Evolutionary conservation across 2,797 vertebrate genomes (phyloP).

Genomic region (Tarsius wallacei): DNA sequence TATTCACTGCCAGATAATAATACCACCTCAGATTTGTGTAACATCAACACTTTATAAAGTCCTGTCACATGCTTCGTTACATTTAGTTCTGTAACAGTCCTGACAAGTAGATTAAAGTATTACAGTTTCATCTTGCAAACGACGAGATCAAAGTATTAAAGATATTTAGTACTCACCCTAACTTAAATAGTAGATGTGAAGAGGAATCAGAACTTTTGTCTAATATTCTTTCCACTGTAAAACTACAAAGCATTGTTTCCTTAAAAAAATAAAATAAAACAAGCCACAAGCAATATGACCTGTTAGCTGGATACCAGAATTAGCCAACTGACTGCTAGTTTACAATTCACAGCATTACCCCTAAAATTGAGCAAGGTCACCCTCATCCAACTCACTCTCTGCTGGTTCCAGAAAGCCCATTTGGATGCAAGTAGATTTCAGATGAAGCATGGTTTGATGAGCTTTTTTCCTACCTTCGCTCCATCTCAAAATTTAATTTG

Average conservation of each 20-base stretch:
- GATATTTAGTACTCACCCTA: conserved; percentile 27
- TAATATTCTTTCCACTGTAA: conserved; percentile 69
- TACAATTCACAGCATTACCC: not conserved
- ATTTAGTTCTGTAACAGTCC: conserved; percentile 47
- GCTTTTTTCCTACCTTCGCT: conserved; percentile 30
- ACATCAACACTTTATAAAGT: conserved; percentile 60
- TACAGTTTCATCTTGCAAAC: conserved; percentile 71
- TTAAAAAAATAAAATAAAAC: conserved; percentile 68
- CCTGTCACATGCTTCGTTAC: conserved; percentile 63
- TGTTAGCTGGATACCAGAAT: conserved; percentile 50
- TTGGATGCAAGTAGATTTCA: conserved; percentile 2
- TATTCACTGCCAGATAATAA: conserved; percentile 77
- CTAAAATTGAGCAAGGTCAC: conserved; percentile 2
- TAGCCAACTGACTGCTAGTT: conserved; percentile 32
- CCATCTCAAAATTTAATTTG: conserved; percentile 40
- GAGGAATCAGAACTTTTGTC: conserved; percentile 56
- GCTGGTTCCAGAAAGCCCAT: not conserved
- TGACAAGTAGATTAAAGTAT: conserved; percentile 71
- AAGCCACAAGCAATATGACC: conserved; percentile 66
- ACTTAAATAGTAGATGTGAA: conserved; percentile 50
- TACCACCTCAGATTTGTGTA: conserved; percentile 68
- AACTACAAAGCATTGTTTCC: conserved; percentile 70
- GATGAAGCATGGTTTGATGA: not conserved
- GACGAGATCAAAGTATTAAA: conserved; percentile 69
- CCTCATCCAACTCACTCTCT: not conserved